Base-by-base conservation (phyloP, 2,888 invertebrate species). In the Creontiades dilutus region DNA sequence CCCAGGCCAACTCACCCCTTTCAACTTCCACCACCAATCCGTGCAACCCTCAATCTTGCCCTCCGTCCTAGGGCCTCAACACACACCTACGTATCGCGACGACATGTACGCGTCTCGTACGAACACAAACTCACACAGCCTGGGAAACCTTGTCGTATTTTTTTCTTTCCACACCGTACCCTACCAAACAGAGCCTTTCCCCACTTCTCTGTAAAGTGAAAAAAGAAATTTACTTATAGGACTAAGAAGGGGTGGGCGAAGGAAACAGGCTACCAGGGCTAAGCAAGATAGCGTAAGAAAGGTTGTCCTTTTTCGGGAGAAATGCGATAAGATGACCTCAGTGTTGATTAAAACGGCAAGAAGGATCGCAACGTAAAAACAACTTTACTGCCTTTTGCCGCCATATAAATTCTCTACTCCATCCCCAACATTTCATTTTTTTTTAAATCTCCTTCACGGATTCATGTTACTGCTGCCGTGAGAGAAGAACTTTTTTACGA, bases 201-300 rank as follows among this genome's bases (percentile, higher is more conserved):
- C 48, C 19, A 46, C 5, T 16, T 68, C 86, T 19, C 37, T 14
- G 16, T 68, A 46, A 86, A 86, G 86, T 86, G 86, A 86, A 86
- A 86, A 37, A 86, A 86, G 86, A 86, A 86, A 86, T 86, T 86
- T 75, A 86, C 86, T 86, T 86, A 75, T 85, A 61, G 37, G 85
- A 16, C 37, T 52, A 48, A 57, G 85, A 28, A 19, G 23, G n/a
- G 16, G 52, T 1, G 14, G 13, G 23, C 3, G 81, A 48, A 61
- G 61, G 81, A 48, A 81, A 48, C 81, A 23, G n/a, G 78, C 37
- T n/a, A 46, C 68, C 9, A 23, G 9, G 68, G 23, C 68, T 16
- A 14, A 47, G 78, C 37, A 52, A 82, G 55, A 48, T 82, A 27
- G 48, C 52, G 28, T 2, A 57, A 61, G 85, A 57, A 48, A n/a